A percentile compares a stretch with the other conserved stretches of the same genome.
These are phyloP conservation scores for Chesias legatella DNA, from an alignment of 2,888 invertebrate species.

Conservation along the genomic window DNA sequence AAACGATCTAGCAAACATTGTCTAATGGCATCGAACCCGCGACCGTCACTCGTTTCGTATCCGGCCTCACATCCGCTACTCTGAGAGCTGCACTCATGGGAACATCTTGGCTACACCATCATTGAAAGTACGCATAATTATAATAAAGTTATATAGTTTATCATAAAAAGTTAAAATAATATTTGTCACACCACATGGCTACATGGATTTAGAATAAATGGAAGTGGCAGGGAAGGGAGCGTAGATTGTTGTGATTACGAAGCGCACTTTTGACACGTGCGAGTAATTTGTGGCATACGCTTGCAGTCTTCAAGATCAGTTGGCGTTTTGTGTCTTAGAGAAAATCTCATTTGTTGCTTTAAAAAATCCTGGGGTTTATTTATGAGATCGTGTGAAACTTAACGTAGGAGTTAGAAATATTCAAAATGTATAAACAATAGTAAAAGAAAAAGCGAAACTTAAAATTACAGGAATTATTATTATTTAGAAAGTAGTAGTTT, in stretches of 20 bases:
- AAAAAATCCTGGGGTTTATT: too few species aligned
- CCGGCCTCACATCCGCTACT: constrained; percentile 1
- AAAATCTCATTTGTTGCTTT: too few species aligned
- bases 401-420: too few species aligned
- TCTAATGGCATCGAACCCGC: constrained; percentile 6
- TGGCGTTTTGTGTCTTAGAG: too few species aligned
- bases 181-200: constrained; percentile 59
- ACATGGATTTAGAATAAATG: constrained; percentile 33
- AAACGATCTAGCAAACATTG: not conserved
- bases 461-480: too few species aligned
- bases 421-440: too few species aligned
- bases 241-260: constrained; percentile 13
- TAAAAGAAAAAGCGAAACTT: too few species aligned
- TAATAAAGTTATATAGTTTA: constrained; percentile 29
- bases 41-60: constrained; percentile 2
- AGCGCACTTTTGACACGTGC: constrained; percentile 11
- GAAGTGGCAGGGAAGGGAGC: constrained; percentile 39
- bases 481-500: too few species aligned
- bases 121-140: constrained; percentile 50
- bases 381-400: too few species aligned
- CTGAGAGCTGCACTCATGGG: constrained; percentile 31
- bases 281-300: too few species aligned
- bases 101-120: constrained; percentile 44
- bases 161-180: constrained; percentile 57
- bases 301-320: too few species aligned